A percentile compares a stretch with the other conserved stretches of the same genome.
phyloP scores from a whole-genome alignment of 2,797 vertebrate genomes.

The Hozukius guyotensis region DNA sequence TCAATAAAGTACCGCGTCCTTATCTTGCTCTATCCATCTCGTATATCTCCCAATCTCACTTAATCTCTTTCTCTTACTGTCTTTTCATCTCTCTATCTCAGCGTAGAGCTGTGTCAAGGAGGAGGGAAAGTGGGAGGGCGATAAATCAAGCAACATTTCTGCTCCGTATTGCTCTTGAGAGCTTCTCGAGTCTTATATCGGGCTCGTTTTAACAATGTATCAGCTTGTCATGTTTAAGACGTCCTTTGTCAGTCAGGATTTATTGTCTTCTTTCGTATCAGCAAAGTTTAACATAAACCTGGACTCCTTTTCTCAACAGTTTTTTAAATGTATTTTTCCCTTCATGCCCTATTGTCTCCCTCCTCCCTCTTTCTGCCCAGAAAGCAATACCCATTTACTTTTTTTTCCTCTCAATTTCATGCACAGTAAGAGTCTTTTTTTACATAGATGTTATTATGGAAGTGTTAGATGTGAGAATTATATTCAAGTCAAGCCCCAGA shows the following conservation, averaged over 20 bases:
- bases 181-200: conserved; percentile 26
- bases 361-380: not conserved
- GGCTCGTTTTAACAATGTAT: conserved; percentile 20
- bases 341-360: not conserved
- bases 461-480: conserved; percentile 37
- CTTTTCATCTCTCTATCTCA: conserved; percentile 69
- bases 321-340: not conserved
- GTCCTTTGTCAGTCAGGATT: not conserved
- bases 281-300: not conserved
- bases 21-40: conserved; percentile 61
- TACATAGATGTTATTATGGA: conserved; percentile 32
- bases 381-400: conserved; percentile 16
- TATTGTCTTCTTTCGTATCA: not conserved
- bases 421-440: conserved; percentile 17
- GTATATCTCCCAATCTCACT: conserved; percentile 60
- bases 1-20: conserved; percentile 68
- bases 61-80: conserved; percentile 73
- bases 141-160: conserved; percentile 63
- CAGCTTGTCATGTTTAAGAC: conserved; percentile 9
- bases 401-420: conserved; percentile 30
- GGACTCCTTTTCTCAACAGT: not conserved
- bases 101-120: conserved; percentile 53
- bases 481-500: conserved; percentile 41
- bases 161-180: conserved; percentile 44
- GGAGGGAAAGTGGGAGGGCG: conserved; percentile 54